phyloP scores from a whole-genome alignment of 2,888 invertebrate species.

The Ichneumoninae sp. region DNA sequence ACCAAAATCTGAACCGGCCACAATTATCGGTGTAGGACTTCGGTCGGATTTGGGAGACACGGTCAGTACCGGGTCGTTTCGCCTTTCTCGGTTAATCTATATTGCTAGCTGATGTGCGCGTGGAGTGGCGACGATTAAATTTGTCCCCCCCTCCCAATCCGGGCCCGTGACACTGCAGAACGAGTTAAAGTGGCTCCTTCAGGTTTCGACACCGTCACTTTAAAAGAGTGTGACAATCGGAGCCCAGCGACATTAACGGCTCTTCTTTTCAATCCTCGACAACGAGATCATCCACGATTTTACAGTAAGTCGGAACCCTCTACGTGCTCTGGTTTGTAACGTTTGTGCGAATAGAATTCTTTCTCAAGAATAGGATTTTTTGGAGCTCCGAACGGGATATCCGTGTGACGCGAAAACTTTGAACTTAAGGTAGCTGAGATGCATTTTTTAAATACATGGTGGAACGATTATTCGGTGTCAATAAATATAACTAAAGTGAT shows the following conservation, averaged over 20 bases:
- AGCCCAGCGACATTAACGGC: not conserved
- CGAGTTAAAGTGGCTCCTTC: conserved; percentile 14
- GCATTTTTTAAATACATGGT: not conserved
- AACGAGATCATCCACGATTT: conserved; percentile 1
- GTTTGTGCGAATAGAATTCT: not conserved
- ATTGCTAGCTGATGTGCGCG: not conserved
- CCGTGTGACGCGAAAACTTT: not conserved
- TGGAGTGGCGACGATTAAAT: conserved; percentile 2
- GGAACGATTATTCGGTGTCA: not conserved
- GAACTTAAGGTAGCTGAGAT: not conserved
- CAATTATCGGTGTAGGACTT: no score
- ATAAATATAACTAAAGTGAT: not conserved
- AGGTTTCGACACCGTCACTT: conserved; percentile 23
- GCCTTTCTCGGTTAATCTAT: conserved; percentile 12
- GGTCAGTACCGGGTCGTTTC: no score
- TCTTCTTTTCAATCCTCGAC: not conserved
- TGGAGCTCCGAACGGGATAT: not conserved
- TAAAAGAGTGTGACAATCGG: not conserved
- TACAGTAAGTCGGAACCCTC: conserved; percentile 18
- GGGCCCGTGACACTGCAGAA: not conserved
- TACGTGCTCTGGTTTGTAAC: not conserved
- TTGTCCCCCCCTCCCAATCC: conserved; percentile 26
- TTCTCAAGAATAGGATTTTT: not conserved
- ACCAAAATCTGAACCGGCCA: no score
- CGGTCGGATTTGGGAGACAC: no score